Evolutionary conservation across 1,140 invertebrate species (phyloP), one percentile per base, ranked within the genome.

Genomic region (Megalopta genalis): DNA sequence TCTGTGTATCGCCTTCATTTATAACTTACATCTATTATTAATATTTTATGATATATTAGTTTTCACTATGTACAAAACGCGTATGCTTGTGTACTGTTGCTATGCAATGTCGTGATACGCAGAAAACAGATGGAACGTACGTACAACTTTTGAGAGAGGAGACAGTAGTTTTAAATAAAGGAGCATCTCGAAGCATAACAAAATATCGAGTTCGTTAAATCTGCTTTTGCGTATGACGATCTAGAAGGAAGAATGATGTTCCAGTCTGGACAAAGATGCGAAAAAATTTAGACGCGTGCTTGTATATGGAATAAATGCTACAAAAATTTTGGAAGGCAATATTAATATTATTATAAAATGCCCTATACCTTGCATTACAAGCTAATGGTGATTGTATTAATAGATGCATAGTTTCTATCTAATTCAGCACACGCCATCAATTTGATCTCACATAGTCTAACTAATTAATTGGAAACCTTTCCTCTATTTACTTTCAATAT

Each of bases 41-140:
- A 87, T 90, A 86, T 88, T 89, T 88, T 88, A 90, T 87, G 88
- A 90, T 90, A 90, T 89, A 90, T 90, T 90, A 90, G 83, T 90
- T 84, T 87, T 90, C 65, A 88, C 85, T 90, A 89, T 89, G 86
- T 89, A 90, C 89, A 90, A 86, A 88, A 87, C 83, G 86, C 87
- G 82, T 87, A 87, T 83, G 86, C 78, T 71, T 80, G 67, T 83
- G 77, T 84, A 81, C 52, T 77, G 80, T 77, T 85, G 80, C 80
- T 88, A 85, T 82, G 77, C 74, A 84, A 83, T 73, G 42, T 81
- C 81, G 74, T 42, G 66, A 85, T 88, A 86, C 85, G 85, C 86
- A 87, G 42, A 88, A 87, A 88, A 88, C 82, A 88, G 83, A 84
- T 81, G 72, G 74, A 88, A 84, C 81, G 82, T 67, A 78, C 68